Conservation (phyloP, 2,888 invertebrate genomes). For the Eudasyphora cyanicolor region DNA sequence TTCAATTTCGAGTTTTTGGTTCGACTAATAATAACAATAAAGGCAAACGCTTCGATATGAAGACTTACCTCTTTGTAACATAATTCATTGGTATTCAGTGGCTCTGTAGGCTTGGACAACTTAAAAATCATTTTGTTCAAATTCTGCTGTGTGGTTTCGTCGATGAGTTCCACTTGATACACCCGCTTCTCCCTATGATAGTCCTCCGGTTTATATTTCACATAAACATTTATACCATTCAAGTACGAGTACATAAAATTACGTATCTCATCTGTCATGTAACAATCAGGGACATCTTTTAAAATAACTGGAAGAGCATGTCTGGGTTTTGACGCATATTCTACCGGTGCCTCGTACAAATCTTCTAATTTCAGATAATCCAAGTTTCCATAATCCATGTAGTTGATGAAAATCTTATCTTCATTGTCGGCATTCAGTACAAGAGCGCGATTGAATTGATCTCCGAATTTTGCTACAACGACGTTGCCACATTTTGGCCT, state of each 20-base stretch:
- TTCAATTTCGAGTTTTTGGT: no score
- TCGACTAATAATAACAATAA: no score
- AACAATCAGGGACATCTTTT: slow-evolving; percentile 73
- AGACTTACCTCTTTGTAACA: slow-evolving; percentile 71
- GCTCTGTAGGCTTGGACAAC: slow-evolving; percentile 69
- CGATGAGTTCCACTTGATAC: slow-evolving; percentile 71
- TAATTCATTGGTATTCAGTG: slow-evolving; percentile 65
- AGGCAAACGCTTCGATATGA: no score
- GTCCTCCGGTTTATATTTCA: slow-evolving; percentile 72
- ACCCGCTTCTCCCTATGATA: slow-evolving; percentile 67
- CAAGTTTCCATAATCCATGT: slow-evolving; percentile 76
- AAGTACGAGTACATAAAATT: slow-evolving; percentile 71
- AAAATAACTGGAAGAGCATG: slow-evolving; percentile 73
- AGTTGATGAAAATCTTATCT: slow-evolving; percentile 71
- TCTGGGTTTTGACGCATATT: slow-evolving; percentile 70
- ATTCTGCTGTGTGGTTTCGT: slow-evolving; percentile 70
- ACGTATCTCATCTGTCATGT: slow-evolving; percentile 71
- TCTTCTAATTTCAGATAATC: slow-evolving; percentile 70
- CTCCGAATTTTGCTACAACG: slow-evolving; percentile 71
- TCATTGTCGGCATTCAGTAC: slow-evolving; percentile 71
- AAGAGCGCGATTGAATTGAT: slow-evolving; percentile 73
- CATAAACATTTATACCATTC: slow-evolving; percentile 67
- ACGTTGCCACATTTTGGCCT: slow-evolving; percentile 74
- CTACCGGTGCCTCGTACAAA: slow-evolving; percentile 70
- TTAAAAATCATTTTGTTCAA: slow-evolving; percentile 73